These are phyloP conservation scores for Pagrus major DNA, from an alignment of 2,113 vertebrate genomes.

Conservation along the genomic window DNA sequence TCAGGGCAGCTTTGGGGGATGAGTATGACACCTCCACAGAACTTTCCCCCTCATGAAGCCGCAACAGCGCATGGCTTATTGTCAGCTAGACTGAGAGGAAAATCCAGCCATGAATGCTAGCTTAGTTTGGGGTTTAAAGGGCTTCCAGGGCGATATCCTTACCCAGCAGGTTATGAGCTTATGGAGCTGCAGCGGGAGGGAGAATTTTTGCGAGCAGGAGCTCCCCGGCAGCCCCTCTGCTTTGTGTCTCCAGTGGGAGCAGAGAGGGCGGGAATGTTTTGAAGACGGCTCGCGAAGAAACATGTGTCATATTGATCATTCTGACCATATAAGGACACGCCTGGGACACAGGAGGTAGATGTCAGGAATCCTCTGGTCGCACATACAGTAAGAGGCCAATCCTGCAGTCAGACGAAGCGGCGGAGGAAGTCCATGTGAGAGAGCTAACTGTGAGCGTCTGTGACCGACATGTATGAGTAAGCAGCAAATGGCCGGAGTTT, in stretches of 20 bases:
- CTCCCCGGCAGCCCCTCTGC: conserved; percentile 62
- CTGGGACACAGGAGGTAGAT: conserved; percentile 56
- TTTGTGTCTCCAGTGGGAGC: conserved; percentile 65
- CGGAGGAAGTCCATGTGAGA: conserved; percentile 16
- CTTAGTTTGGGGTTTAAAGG: conserved; percentile 65
- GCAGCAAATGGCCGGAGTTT: conserved; percentile 46
- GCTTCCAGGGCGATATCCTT: conserved; percentile 54
- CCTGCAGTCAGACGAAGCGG: neutral
- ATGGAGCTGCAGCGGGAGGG: conserved; percentile 21
- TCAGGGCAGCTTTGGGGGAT: conserved; percentile 55
- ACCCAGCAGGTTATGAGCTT: conserved; percentile 61
- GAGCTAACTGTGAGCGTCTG: conserved; percentile 14
- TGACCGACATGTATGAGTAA: conserved; percentile 58
- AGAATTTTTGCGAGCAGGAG: neutral
- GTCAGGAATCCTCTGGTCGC: conserved; percentile 67
- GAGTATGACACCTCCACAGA: conserved; percentile 68
- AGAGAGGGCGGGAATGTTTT: conserved; percentile 71
- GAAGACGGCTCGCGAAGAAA: conserved; percentile 70
- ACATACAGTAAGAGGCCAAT: conserved; percentile 11
- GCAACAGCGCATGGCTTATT: conserved; percentile 54
- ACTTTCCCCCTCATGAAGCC: conserved; percentile 45
- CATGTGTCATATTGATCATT: conserved; percentile 75
- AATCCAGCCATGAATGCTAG: conserved; percentile 66
- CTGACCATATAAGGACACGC: conserved; percentile 81
- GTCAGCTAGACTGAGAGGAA: conserved; percentile 64